phyloP scores from a whole-genome alignment of 2,113 vertebrate genomes.

The Caretta caretta region DNA sequence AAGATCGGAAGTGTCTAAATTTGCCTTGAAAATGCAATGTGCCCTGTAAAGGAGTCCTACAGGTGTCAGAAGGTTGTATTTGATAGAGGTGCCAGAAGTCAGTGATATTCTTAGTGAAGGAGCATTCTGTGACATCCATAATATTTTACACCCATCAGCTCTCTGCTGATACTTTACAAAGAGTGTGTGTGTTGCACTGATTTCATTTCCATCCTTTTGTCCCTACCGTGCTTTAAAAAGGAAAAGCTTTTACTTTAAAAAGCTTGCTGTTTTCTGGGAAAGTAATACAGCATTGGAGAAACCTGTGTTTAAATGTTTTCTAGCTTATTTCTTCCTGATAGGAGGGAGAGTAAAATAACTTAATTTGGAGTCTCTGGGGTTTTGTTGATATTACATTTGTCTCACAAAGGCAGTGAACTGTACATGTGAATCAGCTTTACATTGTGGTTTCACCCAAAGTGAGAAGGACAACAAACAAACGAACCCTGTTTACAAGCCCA shows the following conservation, averaged over 20 bases:
- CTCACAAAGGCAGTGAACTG: background rate
- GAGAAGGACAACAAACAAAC: background rate
- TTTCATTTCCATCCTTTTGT: background rate
- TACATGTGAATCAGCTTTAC: background rate
- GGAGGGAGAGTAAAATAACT: background rate
- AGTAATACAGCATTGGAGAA: background rate
- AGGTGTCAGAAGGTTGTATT: background rate
- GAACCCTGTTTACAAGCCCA: background rate
- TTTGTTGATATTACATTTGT: background rate
- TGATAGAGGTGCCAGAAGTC: background rate
- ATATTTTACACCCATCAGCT: background rate
- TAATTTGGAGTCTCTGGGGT: background rate
- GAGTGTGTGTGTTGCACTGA: background rate
- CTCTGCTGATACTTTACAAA: background rate
- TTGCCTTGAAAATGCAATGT: background rate
- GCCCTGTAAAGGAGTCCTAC: background rate
- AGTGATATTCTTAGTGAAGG: background rate
- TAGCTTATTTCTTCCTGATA: background rate
- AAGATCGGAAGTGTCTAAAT: background rate
- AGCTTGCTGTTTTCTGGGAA: background rate
- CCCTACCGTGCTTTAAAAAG: background rate
- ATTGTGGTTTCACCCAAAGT: background rate
- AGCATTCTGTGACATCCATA: background rate
- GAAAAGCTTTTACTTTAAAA: too few relatives aligned
- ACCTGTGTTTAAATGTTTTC: background rate